Evolutionary conservation across 2,113 vertebrate species (phyloP).

Genomic region (Chlorocebus sabaeus): DNA sequence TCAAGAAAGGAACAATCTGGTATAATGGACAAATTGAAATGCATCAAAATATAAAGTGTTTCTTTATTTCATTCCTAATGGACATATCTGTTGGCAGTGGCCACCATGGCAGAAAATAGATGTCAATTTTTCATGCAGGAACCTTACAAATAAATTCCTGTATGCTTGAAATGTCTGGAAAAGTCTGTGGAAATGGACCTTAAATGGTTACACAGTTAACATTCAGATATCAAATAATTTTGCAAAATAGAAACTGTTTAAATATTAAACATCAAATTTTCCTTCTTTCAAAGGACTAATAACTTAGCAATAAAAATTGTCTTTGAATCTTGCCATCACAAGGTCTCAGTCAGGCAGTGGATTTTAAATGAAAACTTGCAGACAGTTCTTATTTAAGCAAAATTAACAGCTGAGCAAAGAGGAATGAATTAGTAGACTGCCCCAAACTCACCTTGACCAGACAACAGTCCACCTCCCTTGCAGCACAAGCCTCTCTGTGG

Average conservation of each 20-base stretch:
- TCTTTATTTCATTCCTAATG: constrained; percentile 74
- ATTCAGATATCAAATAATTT: constrained; percentile 67
- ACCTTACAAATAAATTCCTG: constrained; percentile 71
- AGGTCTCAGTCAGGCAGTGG: constrained; percentile 62
- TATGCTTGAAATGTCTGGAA: constrained; percentile 66
- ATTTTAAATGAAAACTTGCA: constrained; percentile 71
- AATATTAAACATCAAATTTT: constrained; percentile 79
- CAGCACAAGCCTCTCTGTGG: not conserved
- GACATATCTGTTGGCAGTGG: constrained; percentile 55
- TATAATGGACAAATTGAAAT: constrained; percentile 29
- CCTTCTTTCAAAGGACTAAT: constrained; percentile 77
- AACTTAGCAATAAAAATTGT: constrained; percentile 74
- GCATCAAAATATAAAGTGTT: constrained; percentile 57
- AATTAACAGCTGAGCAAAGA: constrained; percentile 62
- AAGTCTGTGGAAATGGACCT: constrained; percentile 73
- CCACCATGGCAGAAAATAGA: constrained; percentile 68
- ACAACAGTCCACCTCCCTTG: not conserved
- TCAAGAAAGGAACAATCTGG: not conserved
- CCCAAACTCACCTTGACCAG: constrained; percentile 58
- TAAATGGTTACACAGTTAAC: constrained; percentile 70
- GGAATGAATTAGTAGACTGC: constrained; percentile 54
- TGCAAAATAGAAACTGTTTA: constrained; percentile 73
- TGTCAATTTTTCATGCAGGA: constrained; percentile 67
- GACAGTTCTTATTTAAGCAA: constrained; percentile 64
- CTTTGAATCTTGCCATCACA: constrained; percentile 78